A percentile compares a stretch with the other conserved stretches of the same genome.
phyloP scores from a whole-genome alignment of 2,888 invertebrate species.

The Tipula helvola region DNA sequence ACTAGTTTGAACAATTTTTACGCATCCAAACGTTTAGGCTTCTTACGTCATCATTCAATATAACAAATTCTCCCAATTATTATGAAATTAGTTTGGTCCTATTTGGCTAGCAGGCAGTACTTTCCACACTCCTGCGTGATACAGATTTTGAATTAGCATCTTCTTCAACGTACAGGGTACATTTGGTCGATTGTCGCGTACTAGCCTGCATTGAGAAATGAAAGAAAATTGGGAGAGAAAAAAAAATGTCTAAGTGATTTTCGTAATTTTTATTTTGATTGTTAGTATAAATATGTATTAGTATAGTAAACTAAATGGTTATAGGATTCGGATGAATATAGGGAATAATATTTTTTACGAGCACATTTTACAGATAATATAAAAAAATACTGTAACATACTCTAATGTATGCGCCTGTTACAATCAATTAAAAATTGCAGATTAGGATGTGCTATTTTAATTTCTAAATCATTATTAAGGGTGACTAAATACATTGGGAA shows the following conservation, averaged over 20 bases:
- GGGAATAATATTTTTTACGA: too few species aligned
- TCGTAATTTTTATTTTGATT: not conserved
- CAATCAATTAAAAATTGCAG: too few species aligned
- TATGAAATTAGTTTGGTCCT: not conserved
- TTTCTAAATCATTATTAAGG: too few species aligned
- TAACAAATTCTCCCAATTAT: not conserved
- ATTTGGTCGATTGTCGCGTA: not conserved
- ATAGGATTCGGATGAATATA: too few species aligned
- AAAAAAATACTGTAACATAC: too few species aligned
- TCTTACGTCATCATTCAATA: not conserved
- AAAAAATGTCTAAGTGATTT: not conserved
- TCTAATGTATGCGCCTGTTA: too few species aligned
- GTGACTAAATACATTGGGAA: too few species aligned
- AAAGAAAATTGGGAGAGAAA: not conserved
- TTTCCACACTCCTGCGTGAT: not conserved
- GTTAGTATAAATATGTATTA: not conserved
- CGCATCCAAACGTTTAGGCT: not conserved
- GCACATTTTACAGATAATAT: too few species aligned
- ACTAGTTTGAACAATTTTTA: not conserved
- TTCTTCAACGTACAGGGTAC: not conserved
- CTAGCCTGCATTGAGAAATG: not conserved
- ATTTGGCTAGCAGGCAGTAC: not conserved
- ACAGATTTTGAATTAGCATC: not conserved
- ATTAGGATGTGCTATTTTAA: too few species aligned
- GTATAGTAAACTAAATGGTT: not conserved